Conservation (phyloP, 2,888 invertebrate genomes). For the Dolomedes plantarius region DNA sequence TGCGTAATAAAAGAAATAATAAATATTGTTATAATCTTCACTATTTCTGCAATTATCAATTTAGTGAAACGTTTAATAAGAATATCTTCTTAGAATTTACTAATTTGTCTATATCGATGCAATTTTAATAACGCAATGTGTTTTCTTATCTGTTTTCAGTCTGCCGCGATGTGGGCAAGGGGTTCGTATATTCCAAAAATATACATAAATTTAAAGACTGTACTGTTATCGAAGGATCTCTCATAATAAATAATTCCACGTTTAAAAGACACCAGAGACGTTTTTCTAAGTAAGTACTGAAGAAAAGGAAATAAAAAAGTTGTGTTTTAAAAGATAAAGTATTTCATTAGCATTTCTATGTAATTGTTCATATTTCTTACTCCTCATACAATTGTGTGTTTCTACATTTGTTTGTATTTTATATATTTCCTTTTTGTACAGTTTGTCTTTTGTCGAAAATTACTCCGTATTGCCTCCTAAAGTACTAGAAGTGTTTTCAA, state of each 20-base stretch:
- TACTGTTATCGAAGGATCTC: constrained; percentile 94
- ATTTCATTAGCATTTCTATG: too few relatives aligned
- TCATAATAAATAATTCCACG: constrained; percentile 91
- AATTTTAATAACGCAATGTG: too few relatives aligned
- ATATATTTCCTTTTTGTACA: constrained; percentile 75
- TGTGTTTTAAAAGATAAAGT: too few relatives aligned
- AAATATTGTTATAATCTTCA: too few relatives aligned
- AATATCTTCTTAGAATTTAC: too few relatives aligned
- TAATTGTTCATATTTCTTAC: too few relatives aligned
- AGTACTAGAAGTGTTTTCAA: constrained; percentile 90
- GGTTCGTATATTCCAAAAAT: constrained; percentile 90
- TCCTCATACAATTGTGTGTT: too few relatives aligned
- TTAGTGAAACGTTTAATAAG: too few relatives aligned
- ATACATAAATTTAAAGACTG: constrained; percentile 92
- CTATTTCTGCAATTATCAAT: too few relatives aligned
- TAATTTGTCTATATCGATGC: too few relatives aligned
- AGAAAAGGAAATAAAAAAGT: too few relatives aligned
- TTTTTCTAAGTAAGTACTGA: constrained; percentile 73
- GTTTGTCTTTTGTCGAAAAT: constrained; percentile 88
- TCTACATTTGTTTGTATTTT: neutral
- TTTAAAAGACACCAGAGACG: constrained; percentile 89
- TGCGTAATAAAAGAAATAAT: too few relatives aligned
- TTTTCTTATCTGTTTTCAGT: constrained; percentile 75
- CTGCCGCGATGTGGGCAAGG: constrained; percentile 84
- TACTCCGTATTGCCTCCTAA: constrained; percentile 90